Evolutionary conservation across 2,797 vertebrate genomes (phyloP), one percentile per base, ranked within the genome.

Genomic region (Carduelis carduelis): DNA sequence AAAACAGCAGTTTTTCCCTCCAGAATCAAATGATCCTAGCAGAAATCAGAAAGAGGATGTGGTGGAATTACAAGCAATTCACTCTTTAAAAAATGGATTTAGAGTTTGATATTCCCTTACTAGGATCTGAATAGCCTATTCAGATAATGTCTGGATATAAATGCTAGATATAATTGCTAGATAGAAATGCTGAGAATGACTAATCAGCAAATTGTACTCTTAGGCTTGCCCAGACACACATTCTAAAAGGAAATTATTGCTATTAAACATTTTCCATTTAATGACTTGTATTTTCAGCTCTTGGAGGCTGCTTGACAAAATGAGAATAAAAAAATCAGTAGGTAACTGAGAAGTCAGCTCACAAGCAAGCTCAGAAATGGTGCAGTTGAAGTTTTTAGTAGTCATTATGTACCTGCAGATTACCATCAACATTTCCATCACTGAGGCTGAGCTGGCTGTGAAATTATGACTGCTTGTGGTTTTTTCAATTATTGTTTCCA

Each of bases 151-250:
- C 65, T 92, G 71, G 61, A 59, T 95, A 74, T n/a, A 93, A 93
- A 70, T 74, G 41, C 70, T 87, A 34, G 63, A 59, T 89, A 65
- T 89, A 92, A 82, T 93, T 89, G 72, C 53, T 83, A 63, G 75
- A 89, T 53, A 94, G 57, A 88, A 94, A 83, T 78, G 47, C 83
- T 88, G 87, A 94, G 93, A 90, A 90, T 12, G 24, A 69, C 72
- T 91, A 90, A 95, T 90, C 69, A 94, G 39, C 72, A 95, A 90
- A 95, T 91, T 83, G 83, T 83, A 86, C 80, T 91, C 63, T 81
- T 34, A 69, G 83, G 59, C 77, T 91, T 94, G 89, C 65, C 87
- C 66, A 91, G 90, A 65, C 83, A 55, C 41, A 61, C 41, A 22
- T 91, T 83, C 55, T 91, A 13, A 90, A 82, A 86, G 72, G 63